Evolutionary conservation across 2,888 invertebrate species (phyloP), one percentile per base, ranked within the genome.

Genomic region (Lasioglossum figueresi): DNA sequence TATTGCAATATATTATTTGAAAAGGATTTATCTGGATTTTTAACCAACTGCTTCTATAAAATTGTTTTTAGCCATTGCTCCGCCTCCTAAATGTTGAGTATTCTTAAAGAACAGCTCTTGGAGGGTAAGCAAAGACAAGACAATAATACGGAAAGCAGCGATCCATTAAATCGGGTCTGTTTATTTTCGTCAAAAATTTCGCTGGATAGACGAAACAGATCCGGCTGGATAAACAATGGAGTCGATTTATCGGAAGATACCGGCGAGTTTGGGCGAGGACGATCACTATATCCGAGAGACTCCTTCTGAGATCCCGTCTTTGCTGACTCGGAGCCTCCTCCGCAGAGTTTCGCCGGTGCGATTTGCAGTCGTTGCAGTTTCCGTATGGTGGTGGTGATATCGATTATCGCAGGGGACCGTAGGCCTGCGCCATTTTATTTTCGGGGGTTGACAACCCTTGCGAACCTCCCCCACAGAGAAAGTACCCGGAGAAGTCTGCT

Each of bases 311-410:
- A 37, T 70, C 81, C 80, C 23, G 82, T 81, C 75, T 52, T 23
- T 87, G 89, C 89, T 87, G 89, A 89, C 85, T 89, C 85, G 82
- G 48, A 66, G 27, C 52, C 23, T 82, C 76, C 83, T 85, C 83
- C 79, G 71, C 73, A 43, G 87, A 85, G 76, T 87, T 89, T 87
- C 85, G 40, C 68, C 71, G 75, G 71, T 73, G 68, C 82, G 88
- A 87, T 84, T 68, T 70, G 88, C 88, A 83, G 85, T 72, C 76
- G 78, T 12, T 80, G 89, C 89, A 80, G 73, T 48, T 82, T 73
- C 40, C 12, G 31, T 70, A 45, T 63, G 23, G n/a, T 0, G 68
- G 40, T 16, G 43, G 43, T 63, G 76, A 74, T 82, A 88, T 89
- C 79, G 89, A 88, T 89, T 87, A 87, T 89, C 66, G 81, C 74